Conservation (phyloP, 2,888 invertebrate genomes). For the Metellina segmentata region DNA sequence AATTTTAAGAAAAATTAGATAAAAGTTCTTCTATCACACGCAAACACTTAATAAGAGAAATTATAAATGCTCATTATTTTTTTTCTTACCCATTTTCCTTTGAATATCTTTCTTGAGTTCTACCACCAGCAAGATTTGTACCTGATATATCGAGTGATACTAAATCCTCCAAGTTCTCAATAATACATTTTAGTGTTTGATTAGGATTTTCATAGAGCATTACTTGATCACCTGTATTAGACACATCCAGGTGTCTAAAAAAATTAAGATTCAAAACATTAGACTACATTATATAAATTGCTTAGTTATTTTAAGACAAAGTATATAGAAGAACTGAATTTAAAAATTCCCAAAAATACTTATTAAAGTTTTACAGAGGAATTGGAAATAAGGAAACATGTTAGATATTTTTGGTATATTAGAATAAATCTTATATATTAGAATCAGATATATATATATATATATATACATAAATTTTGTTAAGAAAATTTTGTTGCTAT, state of each 20-base stretch:
- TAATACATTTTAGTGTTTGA: slow-evolving; percentile 86
- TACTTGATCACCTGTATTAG: slow-evolving; percentile 82
- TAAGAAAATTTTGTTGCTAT: no score
- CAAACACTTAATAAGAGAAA: neutral
- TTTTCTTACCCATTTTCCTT: neutral
- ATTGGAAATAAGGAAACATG: no score
- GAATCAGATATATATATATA: no score
- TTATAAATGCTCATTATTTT: neutral
- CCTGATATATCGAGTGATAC: slow-evolving; percentile 96
- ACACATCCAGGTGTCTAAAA: slow-evolving; percentile 91
- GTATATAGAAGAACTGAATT: no score
- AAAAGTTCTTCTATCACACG: neutral
- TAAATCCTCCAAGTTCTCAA: slow-evolving; percentile 88
- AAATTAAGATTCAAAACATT: neutral
- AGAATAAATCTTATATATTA: no score
- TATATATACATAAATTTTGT: no score
- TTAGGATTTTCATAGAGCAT: slow-evolving; percentile 88
- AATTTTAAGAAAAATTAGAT: neutral
- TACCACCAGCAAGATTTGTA: slow-evolving; percentile 95
- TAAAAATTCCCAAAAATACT: no score
- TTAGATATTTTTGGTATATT: no score
- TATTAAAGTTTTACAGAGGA: no score
- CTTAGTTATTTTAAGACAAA: neutral
- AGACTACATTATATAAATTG: neutral
- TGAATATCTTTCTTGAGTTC: slow-evolving; percentile 80